phyloP scores from a whole-genome alignment of 2,888 invertebrate genomes.

The Neoascia interrupta region DNA sequence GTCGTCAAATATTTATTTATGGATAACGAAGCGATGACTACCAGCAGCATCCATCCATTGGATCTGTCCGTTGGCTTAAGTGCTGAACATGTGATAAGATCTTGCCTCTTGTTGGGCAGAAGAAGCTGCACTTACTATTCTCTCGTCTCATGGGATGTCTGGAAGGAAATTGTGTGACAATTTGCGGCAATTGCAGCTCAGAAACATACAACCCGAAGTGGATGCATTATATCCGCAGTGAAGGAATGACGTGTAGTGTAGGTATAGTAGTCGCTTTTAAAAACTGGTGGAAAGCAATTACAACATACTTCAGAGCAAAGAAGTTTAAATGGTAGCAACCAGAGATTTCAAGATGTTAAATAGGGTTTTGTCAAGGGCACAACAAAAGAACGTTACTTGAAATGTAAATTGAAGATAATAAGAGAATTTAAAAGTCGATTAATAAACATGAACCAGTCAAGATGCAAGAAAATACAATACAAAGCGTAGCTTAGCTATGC shows the following conservation, averaged over 20 bases:
- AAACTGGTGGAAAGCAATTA: neutral
- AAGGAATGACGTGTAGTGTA: conserved; percentile 7
- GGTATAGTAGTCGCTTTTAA: neutral
- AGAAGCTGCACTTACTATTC: conserved; percentile 19
- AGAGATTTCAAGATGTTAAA: conserved; percentile 20
- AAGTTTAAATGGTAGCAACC: conserved; percentile 19
- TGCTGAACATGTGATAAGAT: conserved; percentile 58
- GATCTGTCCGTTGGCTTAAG: conserved; percentile 44
- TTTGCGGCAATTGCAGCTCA: conserved; percentile 34
- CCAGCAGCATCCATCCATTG: conserved; percentile 22
- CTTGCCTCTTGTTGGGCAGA: conserved; percentile 39
- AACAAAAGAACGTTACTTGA: neutral
- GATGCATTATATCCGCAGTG: conserved; percentile 14
- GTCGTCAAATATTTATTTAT: conserved; percentile 57
- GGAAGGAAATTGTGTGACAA: conserved; percentile 43
- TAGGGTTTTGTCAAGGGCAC: conserved; percentile 6
- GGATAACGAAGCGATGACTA: conserved; percentile 42
- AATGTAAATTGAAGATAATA: no score
- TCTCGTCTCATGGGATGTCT: conserved; percentile 3
- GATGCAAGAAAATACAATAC: no score
- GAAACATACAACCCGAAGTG: conserved; percentile 30
- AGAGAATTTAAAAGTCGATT: no score
- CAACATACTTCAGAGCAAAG: conserved; percentile 16
- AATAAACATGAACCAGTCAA: no score
- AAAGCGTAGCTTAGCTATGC: no score